Evolutionary conservation across 2,888 invertebrate genomes (phyloP).

Genomic region (Dasypogon diadema): DNA sequence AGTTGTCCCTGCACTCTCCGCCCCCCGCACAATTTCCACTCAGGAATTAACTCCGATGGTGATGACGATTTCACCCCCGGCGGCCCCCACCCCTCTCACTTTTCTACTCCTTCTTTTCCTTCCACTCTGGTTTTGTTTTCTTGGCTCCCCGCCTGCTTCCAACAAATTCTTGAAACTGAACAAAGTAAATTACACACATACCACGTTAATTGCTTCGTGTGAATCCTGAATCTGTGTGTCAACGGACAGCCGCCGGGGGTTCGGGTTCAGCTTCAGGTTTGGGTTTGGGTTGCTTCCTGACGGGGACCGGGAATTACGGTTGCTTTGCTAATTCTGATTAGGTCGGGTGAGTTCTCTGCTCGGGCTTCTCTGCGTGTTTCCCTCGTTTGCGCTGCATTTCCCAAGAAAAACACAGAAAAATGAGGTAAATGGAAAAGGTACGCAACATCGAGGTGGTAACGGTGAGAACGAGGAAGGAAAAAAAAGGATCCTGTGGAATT

Average conservation of each 20-base stretch:
- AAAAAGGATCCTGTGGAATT: neutral
- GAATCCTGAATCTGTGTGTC: slow-evolving; percentile 17
- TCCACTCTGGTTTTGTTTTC: neutral
- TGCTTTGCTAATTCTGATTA: slow-evolving; percentile 35
- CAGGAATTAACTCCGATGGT: no score
- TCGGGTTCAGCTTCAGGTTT: no score
- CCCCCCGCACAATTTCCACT: neutral
- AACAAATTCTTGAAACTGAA: neutral
- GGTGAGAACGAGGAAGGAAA: no score
- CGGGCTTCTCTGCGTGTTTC: no score
- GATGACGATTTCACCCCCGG: neutral
- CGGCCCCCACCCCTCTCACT: neutral
- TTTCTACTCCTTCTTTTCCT: neutral
- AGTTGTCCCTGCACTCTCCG: neutral
- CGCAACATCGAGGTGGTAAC: neutral
- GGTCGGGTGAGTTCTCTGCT: neutral
- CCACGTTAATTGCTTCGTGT: slow-evolving; percentile 6
- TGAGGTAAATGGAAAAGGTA: neutral
- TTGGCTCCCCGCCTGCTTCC: neutral
- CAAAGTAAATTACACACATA: slow-evolving; percentile 30
- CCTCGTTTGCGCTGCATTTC: slow-evolving; percentile 3
- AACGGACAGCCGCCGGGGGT: neutral
- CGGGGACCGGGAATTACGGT: neutral
- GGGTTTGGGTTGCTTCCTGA: neutral
- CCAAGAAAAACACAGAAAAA: slow-evolving; percentile 3